Percentiles rank a stretch among this genome's conserved stretches.
Conservation (phyloP, 2,888 invertebrate species). For the Sthenelais limicola region DNA sequence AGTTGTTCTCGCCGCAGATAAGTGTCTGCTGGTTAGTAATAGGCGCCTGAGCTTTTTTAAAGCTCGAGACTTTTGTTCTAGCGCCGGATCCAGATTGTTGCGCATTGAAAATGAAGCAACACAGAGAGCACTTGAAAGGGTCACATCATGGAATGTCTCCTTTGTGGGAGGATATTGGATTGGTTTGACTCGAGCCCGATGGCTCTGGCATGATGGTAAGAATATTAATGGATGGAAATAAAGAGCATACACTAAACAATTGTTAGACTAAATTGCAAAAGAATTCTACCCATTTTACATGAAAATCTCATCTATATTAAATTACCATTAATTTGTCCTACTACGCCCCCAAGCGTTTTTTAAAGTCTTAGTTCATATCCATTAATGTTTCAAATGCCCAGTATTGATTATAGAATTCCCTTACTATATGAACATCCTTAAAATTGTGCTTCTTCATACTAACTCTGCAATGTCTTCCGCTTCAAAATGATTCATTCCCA, state of each 20-base stretch:
- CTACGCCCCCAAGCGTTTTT: too few relatives aligned
- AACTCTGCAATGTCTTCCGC: background rate
- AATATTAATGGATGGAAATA: background rate
- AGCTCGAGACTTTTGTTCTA: constrained; percentile 1
- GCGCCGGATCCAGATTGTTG: background rate
- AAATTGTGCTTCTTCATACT: too few relatives aligned
- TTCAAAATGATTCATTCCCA: background rate
- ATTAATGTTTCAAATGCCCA: too few relatives aligned
- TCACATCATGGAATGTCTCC: constrained; percentile 13
- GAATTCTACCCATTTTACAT: background rate
- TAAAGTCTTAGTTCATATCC: too few relatives aligned
- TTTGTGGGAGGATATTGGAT: constrained; percentile 21
- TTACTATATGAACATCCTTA: too few relatives aligned
- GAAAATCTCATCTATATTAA: background rate
- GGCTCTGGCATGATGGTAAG: constrained; percentile 27
- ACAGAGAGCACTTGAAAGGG: constrained; percentile 12
- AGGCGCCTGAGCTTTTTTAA: constrained; percentile 19
- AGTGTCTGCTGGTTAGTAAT: constrained; percentile 23
- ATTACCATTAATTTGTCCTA: too few relatives aligned
- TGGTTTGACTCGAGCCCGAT: constrained; percentile 16
- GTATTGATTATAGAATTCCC: too few relatives aligned
- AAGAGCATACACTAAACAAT: background rate
- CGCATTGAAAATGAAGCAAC: constrained; percentile 11
- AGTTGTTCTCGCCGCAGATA: constrained; percentile 4
- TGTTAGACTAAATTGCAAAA: background rate